Conservation (phyloP, 1,140 invertebrate species). For the Bicyclus anynana region DNA sequence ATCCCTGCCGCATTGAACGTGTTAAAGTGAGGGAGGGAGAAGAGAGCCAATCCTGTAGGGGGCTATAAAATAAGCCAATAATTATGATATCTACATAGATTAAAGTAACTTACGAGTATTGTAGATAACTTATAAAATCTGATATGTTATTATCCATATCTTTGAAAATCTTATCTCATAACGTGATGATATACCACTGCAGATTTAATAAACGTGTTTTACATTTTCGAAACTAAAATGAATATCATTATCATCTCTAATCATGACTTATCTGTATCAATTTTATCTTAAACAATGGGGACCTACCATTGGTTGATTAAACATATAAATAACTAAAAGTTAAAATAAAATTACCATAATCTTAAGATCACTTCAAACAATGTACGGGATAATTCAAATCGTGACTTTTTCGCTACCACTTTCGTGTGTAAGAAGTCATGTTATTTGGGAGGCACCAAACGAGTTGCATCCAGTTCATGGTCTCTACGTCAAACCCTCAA, state of each 20-base stretch:
- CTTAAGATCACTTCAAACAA: conserved; percentile 12
- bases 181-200: conserved; percentile 7
- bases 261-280: neutral
- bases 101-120: too few species aligned
- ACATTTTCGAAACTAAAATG: neutral
- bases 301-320: neutral
- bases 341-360: neutral
- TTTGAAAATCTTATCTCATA: conserved; percentile 1
- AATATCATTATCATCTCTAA: neutral
- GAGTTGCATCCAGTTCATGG: conserved; percentile 57
- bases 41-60: too few species aligned
- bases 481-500: conserved; percentile 57
- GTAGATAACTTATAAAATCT: too few species aligned
- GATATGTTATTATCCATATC: neutral
- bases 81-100: too few species aligned
- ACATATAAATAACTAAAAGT: neutral
- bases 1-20: too few species aligned
- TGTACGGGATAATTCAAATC: conserved; percentile 7
- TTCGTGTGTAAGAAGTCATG: conserved; percentile 16
- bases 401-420: conserved; percentile 6
- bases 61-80: too few species aligned
- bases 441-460: conserved; percentile 31
- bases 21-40: too few species aligned
- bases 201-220: conserved; percentile 17
- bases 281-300: neutral